These are phyloP conservation scores for Actias luna DNA, from an alignment of 2,888 invertebrate species.

Conservation along the genomic window DNA sequence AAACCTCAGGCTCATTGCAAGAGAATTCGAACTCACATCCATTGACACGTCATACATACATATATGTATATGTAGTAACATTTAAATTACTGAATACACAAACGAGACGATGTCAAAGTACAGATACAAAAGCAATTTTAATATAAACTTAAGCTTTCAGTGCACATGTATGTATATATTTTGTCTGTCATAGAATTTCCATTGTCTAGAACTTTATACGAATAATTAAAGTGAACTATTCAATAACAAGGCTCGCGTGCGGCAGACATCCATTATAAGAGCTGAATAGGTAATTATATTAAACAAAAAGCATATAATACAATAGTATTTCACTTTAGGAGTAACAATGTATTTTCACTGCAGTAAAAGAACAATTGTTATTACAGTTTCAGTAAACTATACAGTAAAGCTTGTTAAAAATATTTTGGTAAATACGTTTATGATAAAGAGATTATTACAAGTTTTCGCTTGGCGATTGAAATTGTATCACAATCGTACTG, in stretches of 20 bases:
- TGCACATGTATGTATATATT: not conserved
- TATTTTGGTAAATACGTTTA: not conserved
- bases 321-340: not conserved
- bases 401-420: not conserved
- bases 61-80: too few species aligned
- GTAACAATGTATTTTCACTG: not conserved
- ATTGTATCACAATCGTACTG: too few species aligned
- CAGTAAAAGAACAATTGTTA: not conserved
- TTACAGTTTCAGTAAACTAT: not conserved
- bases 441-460: too few species aligned
- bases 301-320: constrained; percentile 4
- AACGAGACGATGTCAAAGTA: too few species aligned
- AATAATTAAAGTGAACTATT: constrained; percentile 12
- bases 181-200: not conserved
- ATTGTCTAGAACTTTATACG: not conserved
- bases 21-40: too few species aligned
- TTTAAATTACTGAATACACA: too few species aligned
- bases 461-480: too few species aligned
- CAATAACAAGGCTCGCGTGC: constrained; percentile 15
- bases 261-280: constrained; percentile 12
- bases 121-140: not conserved
- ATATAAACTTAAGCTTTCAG: not conserved
- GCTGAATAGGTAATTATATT: constrained; percentile 3
- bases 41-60: too few species aligned
- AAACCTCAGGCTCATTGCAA: too few species aligned